A percentile compares a stretch with the other conserved stretches of the same genome.
Conservation (phyloP, 2,113 vertebrate genomes). For the Notothenia rossii region DNA sequence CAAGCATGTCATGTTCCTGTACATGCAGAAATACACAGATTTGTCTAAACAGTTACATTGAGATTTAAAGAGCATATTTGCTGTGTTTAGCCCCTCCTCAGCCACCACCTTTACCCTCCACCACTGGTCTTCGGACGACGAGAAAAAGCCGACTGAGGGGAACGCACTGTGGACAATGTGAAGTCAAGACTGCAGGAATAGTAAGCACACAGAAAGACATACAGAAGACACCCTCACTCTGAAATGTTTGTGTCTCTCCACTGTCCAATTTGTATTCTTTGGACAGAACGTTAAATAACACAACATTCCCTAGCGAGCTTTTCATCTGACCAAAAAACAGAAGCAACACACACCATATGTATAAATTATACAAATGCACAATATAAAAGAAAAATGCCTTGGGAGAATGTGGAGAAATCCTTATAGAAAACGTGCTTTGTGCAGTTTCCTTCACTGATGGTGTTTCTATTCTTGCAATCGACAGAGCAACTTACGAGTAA, state of each 20-base stretch:
- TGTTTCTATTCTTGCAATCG: background rate
- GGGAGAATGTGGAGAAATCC: background rate
- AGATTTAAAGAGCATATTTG: background rate
- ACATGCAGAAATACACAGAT: too few relatives aligned
- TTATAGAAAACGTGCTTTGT: background rate
- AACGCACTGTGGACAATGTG: conserved; percentile 81
- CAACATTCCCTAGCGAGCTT: background rate
- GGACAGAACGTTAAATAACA: background rate
- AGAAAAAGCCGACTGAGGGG: conserved; percentile 78
- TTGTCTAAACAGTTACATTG: too few relatives aligned
- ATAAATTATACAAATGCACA: background rate
- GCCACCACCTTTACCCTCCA: conserved; percentile 34
- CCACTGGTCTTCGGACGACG: conserved; percentile 17
- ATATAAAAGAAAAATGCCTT: background rate
- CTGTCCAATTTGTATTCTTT: background rate
- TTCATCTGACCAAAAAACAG: background rate
- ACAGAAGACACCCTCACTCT: conserved; percentile 14
- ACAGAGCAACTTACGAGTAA: too few relatives aligned
- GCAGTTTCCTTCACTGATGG: background rate
- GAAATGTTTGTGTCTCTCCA: background rate
- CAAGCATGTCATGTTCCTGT: background rate
- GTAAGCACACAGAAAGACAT: conserved; percentile 77
- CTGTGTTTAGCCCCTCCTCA: conserved; percentile 47
- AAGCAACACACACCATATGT: background rate
- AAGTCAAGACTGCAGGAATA: conserved; percentile 80